These are phyloP conservation scores for Entomyzon cyanotis DNA, from an alignment of 2,113 vertebrate genomes.

Conservation along the genomic window DNA sequence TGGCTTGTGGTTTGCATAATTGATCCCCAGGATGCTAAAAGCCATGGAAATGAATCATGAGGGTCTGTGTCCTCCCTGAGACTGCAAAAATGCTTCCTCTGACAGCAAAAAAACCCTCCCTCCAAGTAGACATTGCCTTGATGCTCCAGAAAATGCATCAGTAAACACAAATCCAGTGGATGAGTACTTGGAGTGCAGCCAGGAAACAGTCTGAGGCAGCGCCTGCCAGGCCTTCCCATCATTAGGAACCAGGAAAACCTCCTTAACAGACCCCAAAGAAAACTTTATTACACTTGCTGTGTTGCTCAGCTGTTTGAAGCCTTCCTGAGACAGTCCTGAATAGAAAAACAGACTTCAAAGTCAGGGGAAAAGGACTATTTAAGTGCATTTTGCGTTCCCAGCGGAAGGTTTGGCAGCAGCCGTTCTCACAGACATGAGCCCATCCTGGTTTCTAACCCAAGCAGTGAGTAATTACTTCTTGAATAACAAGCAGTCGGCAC, in stretches of 20 bases:
- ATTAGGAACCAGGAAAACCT: conserved; percentile 14
- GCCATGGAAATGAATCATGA: conserved; percentile 15
- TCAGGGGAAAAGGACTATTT: neutral
- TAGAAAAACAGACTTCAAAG: conserved; percentile 45
- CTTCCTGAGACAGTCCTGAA: neutral
- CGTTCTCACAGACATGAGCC: neutral
- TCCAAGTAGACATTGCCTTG: neutral
- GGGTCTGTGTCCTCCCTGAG: neutral
- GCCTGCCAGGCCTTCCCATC: neutral
- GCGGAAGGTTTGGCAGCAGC: neutral
- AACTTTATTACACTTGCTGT: neutral
- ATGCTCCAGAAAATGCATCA: conserved; percentile 42
- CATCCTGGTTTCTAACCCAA: conserved; percentile 36
- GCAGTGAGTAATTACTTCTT: conserved; percentile 13
- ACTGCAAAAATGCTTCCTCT: neutral
- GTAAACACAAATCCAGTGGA: conserved; percentile 21
- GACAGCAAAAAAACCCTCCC: neutral
- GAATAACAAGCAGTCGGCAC: neutral
- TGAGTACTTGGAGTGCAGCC: conserved; percentile 30
- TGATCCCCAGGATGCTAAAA: conserved; percentile 19
- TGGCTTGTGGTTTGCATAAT: neutral
- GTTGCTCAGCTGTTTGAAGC: neutral
- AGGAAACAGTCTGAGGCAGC: neutral
- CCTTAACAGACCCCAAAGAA: neutral
- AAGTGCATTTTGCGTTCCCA: neutral